phyloP scores from a whole-genome alignment of 1,140 invertebrate genomes.

The Monochamus saltuarius region DNA sequence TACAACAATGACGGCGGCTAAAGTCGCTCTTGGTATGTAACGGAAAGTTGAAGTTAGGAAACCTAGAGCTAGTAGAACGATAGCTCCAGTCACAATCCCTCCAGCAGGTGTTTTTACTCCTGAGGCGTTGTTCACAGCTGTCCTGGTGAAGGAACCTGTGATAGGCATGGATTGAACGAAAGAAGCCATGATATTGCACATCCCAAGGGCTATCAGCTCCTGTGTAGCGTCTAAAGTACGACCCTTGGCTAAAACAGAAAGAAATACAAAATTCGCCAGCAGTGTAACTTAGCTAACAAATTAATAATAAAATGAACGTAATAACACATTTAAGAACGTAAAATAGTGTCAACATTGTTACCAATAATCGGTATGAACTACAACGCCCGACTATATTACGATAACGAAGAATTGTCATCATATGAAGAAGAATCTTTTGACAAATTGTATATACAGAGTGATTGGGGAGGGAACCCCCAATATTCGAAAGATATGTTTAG shows the following conservation, averaged over 20 bases:
- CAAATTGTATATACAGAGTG: too few relatives aligned
- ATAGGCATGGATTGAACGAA: conserved; percentile 87
- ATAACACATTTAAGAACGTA: too few relatives aligned
- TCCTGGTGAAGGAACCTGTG: conserved; percentile 85
- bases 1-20: conserved; percentile 75
- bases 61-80: conserved; percentile 70
- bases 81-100: conserved; percentile 70
- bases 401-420: too few relatives aligned
- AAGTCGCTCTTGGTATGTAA: conserved; percentile 76
- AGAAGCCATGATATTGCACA: conserved; percentile 81
- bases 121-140: conserved; percentile 88
- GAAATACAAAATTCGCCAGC: too few relatives aligned
- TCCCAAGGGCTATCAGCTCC: conserved; percentile 82
- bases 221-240: conserved; percentile 79
- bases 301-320: too few relatives aligned
- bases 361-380: too few relatives aligned
- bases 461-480: too few relatives aligned
- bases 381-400: too few relatives aligned
- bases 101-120: conserved; percentile 85
- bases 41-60: conserved; percentile 72
- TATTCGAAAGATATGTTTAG: too few relatives aligned
- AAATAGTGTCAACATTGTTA: too few relatives aligned
- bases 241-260: conserved; percentile 64
- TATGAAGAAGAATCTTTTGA: too few relatives aligned
- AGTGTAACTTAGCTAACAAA: too few relatives aligned